Base-by-base conservation (phyloP, 2,888 invertebrate genomes). In the Lamproptera curius region DNA sequence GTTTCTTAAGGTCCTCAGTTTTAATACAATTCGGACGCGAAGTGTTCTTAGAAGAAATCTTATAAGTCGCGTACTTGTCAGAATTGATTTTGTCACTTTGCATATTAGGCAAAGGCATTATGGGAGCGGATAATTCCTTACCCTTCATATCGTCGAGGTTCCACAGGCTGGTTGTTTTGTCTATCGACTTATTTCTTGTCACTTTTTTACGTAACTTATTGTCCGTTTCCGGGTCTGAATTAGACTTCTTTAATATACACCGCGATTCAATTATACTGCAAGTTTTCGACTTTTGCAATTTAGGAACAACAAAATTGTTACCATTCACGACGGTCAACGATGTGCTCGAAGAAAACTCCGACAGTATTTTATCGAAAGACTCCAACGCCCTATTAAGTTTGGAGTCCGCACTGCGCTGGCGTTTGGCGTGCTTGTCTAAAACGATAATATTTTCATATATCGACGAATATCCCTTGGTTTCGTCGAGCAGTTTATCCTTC, bases 231-330 rank as follows among this genome's bases (percentile, higher is more conserved):
- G 88, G 79, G 60, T 86, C 82, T 2, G 90, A 89, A 60, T 82
- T 81, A 8, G 86, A 76, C 67, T 91, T 91, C 66, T 92, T 91
- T 42, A 91, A 72, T 57, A 92, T 90, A 67, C 92, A 92, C 52
- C 91, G 89, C 0, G 92, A 92, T 71, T 92, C 92, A 44, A 92
- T 92, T 50, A 92, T 92, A 63, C 91, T 91, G 69, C 92, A 92
- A 57, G 92, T 93, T 67, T 92, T 91, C 0, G 93, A 91, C 69
- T 93, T 93, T 61, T 92, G 90, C 57, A 93, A 72, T 71, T 90
- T 91, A 37, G 91, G 90, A 41, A 89, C 85, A 59, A 77, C 67
- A 53, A 83, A 88, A 58, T 44, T 61, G 41, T 72, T 76, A 51
- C 51, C 62, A 54, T 70, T 75, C 13, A 70, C 58, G 3, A 72